Conservation (phyloP, 2,888 invertebrate genomes). For the Orthosia incerta region DNA sequence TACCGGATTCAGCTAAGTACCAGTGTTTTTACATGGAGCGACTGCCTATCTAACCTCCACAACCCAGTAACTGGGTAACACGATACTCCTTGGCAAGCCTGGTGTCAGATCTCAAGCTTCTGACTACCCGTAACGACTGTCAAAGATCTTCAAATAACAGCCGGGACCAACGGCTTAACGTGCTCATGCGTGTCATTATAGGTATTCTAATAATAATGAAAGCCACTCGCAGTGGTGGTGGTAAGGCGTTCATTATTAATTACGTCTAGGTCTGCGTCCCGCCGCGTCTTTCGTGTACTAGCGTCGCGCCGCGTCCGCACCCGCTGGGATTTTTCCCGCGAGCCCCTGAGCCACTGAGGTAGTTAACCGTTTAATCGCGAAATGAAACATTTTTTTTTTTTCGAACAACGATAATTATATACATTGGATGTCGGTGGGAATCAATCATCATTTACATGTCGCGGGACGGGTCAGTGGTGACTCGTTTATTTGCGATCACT, state of each 20-base stretch:
- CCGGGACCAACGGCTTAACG: no score
- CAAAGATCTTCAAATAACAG: no score
- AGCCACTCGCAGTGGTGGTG: neutral
- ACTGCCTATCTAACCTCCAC: no score
- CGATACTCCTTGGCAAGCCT: no score
- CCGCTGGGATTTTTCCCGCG: conserved; percentile 2
- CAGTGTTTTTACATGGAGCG: no score
- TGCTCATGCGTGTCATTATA: no score
- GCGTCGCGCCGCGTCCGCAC: neutral
- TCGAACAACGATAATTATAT: conserved; percentile 58
- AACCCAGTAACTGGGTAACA: no score
- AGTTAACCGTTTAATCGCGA: conserved; percentile 58
- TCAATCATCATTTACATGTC: conserved; percentile 58
- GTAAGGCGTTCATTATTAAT: conserved; percentile 31
- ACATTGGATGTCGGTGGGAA: conserved; percentile 51
- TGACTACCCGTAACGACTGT: no score
- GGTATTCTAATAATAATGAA: conserved; percentile 9
- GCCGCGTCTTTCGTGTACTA: no score
- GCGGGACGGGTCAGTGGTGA: neutral
- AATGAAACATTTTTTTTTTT: conserved; percentile 56
- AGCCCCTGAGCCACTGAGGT: conserved; percentile 28
- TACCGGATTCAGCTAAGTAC: no score
- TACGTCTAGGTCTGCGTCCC: neutral
- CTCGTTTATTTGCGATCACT: conserved; percentile 13
- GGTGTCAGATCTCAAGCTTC: no score